phyloP scores from a whole-genome alignment of 2,888 invertebrate species.

The Scaptomyza cyrtandrae region DNA sequence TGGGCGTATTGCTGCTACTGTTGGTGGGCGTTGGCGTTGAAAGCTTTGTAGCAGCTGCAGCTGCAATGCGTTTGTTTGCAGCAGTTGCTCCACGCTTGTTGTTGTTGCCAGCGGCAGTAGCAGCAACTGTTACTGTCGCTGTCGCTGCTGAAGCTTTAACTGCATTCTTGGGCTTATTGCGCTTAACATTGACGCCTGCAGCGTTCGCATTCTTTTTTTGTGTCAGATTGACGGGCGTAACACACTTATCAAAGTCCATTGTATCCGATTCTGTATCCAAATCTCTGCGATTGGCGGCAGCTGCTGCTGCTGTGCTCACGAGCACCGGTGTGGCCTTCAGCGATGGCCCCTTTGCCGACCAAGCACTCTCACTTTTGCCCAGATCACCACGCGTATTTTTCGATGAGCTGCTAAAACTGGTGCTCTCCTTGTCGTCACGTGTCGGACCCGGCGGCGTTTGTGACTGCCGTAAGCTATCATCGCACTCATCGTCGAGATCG shows the following conservation, averaged over 20 bases:
- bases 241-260: constrained; percentile 60
- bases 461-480: constrained; percentile 81
- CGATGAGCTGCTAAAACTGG: constrained; percentile 82
- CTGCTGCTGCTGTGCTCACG: constrained; percentile 57
- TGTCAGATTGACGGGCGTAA: constrained; percentile 73
- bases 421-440: constrained; percentile 83
- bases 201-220: constrained; percentile 50
- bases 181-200: constrained; percentile 37
- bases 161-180: constrained; percentile 47
- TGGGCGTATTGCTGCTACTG: constrained; percentile 33
- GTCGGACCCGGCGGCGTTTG: constrained; percentile 82
- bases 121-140: background rate
- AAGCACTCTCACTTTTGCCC: constrained; percentile 83
- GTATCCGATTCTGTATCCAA: constrained; percentile 42
- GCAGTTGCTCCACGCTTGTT: constrained; percentile 41
- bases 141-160: constrained; percentile 33
- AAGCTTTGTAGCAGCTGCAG: constrained; percentile 26
- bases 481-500: constrained; percentile 84
- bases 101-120: no score
- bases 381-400: constrained; percentile 83
- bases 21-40: constrained; percentile 24
- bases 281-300: constrained; percentile 36
- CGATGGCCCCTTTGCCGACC: constrained; percentile 84
- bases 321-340: constrained; percentile 84
- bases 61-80: constrained; percentile 31